A percentile compares a stretch with the other conserved stretches of the same genome.
Evolutionary conservation across 2,797 vertebrate species (phyloP).

Genomic region (Prionace glauca): DNA sequence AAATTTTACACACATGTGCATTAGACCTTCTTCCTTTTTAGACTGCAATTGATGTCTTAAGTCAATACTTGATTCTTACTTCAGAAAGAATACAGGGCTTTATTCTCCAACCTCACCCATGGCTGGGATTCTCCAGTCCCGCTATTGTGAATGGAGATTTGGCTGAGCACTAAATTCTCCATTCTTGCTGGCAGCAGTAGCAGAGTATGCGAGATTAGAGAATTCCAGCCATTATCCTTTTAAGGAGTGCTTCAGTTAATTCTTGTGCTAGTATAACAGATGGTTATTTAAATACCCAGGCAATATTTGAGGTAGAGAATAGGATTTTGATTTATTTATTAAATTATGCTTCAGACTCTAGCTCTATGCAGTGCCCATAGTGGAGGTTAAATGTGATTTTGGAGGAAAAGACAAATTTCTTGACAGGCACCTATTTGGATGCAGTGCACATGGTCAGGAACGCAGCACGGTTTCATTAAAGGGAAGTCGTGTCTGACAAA

Average conservation of each 20-base stretch:
- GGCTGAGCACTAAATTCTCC: too few relatives aligned
- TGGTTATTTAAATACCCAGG: not conserved
- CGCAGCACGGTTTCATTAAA: too few relatives aligned
- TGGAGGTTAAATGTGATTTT: not conserved
- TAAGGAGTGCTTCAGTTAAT: not conserved
- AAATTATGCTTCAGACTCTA: not conserved
- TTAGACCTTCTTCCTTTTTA: not conserved
- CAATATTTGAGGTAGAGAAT: not conserved
- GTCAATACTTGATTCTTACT: not conserved
- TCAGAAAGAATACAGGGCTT: not conserved
- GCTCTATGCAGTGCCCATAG: not conserved
- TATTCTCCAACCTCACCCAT: too few relatives aligned
- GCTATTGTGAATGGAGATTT: too few relatives aligned
- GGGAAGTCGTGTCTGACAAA: too few relatives aligned
- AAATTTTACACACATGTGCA: not conserved
- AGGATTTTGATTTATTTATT: not conserved
- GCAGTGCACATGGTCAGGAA: not conserved
- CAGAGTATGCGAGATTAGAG: too few relatives aligned
- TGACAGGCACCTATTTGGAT: too few relatives aligned
- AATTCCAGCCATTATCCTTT: not conserved
- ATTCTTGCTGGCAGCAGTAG: too few relatives aligned
- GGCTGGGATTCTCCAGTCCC: too few relatives aligned
- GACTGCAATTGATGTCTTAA: not conserved
- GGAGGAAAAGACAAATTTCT: not conserved
- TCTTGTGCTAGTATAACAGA: not conserved